Evolutionary conservation across 2,113 vertebrate species (phyloP).

Genomic region (Cricetomys ansorgei): DNA sequence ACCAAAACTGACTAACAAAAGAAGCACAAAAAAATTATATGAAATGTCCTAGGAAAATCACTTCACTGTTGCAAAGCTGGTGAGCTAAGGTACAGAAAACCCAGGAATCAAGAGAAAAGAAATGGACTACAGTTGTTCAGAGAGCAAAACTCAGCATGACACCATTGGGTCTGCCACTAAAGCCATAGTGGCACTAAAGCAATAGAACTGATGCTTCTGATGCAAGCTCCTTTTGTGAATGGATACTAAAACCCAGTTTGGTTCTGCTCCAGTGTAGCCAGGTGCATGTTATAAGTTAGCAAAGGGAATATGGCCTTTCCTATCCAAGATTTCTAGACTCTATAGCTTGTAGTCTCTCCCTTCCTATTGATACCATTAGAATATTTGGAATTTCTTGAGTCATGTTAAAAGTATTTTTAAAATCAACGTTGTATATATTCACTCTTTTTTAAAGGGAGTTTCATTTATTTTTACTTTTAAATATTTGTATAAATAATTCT

Average conservation of each 20-base stretch:
- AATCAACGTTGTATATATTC: background rate
- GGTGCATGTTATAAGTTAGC: background rate
- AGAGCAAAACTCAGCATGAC: background rate
- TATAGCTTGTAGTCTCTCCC: background rate
- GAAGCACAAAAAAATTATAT: conserved; percentile 21
- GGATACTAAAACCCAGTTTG: background rate
- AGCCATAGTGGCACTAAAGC: rapidly evolving
- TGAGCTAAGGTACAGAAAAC: background rate
- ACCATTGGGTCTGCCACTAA: background rate
- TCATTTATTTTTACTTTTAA: background rate
- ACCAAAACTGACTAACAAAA: conserved; percentile 1
- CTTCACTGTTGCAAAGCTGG: background rate
- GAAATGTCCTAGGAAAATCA: background rate
- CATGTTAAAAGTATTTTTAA: background rate
- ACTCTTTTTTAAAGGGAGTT: background rate
- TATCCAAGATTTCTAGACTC: rapidly evolving
- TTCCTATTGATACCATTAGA: background rate
- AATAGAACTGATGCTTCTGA: background rate
- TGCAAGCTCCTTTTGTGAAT: background rate
- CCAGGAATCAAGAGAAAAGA: background rate
- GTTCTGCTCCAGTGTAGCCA: background rate
- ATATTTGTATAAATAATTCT: background rate
- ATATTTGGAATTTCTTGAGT: background rate
- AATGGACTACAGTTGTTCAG: too few species aligned
- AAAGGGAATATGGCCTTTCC: rapidly evolving